Percentiles rank a stretch among this genome's conserved stretches.
Conservation (phyloP, 2,113 vertebrate species). For the Hippocampus mohnikei region DNA sequence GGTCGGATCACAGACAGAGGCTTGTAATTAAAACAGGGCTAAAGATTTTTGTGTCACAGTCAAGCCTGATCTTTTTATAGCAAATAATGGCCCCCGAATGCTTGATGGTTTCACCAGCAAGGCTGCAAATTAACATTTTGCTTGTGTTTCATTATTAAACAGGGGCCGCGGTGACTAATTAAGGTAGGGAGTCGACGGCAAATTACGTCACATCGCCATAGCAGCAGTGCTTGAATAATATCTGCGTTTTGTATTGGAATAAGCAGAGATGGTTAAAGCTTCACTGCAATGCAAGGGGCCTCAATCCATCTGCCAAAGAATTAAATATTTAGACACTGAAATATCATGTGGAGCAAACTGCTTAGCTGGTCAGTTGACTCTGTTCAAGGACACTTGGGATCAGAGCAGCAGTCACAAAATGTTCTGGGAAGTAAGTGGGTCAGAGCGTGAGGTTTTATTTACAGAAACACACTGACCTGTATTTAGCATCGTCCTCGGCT, state of each 20-base stretch:
- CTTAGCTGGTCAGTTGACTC: constrained; percentile 4
- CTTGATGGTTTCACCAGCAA: constrained; percentile 27
- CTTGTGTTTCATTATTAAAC: constrained; percentile 43
- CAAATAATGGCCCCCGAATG: constrained; percentile 26
- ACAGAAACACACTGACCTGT: constrained; percentile 24
- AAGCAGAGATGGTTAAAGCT: background rate
- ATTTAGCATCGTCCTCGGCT: background rate
- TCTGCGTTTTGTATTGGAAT: background rate
- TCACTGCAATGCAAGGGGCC: background rate
- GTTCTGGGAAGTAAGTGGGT: constrained; percentile 5
- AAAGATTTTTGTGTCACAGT: constrained; percentile 44
- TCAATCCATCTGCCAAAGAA: background rate
- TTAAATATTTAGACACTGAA: constrained; percentile 3
- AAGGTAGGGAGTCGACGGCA: constrained; percentile 6
- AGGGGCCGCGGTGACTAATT: constrained; percentile 30
- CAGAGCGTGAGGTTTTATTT: constrained; percentile 17
- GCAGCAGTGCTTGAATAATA: background rate
- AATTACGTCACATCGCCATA: constrained; percentile 12
- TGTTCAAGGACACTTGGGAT: constrained; percentile 27
- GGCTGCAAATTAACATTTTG: constrained; percentile 35
- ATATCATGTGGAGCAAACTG: background rate
- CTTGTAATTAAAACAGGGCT: constrained; percentile 49
- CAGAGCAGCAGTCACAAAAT: constrained; percentile 16
- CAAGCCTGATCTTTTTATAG: constrained; percentile 24
- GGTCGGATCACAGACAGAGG: constrained; percentile 29